These are phyloP conservation scores for Egretta garzetta DNA, from an alignment of 2,113 vertebrate species.

Conservation along the genomic window DNA sequence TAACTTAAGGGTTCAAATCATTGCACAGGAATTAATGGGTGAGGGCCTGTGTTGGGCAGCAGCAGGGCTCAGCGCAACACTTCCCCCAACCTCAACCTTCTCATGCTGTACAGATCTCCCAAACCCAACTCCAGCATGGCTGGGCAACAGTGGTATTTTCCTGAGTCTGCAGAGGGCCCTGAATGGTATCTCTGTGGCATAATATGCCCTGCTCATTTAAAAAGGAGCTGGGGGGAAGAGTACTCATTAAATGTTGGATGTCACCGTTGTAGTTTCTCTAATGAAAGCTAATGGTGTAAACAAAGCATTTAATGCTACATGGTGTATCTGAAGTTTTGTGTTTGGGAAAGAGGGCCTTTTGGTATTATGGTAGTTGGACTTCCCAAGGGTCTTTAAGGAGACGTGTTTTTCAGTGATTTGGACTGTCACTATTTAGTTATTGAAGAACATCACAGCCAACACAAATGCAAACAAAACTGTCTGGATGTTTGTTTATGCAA, in stretches of 20 bases:
- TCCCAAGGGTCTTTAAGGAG: background rate
- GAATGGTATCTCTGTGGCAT: fast-evolving
- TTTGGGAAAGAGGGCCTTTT: background rate
- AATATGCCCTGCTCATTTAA: background rate
- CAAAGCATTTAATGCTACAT: fast-evolving
- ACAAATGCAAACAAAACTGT: background rate
- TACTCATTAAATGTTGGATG: background rate
- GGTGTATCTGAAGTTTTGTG: background rate
- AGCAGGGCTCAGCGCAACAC: background rate
- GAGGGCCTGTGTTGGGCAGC: background rate
- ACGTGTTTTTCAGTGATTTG: background rate
- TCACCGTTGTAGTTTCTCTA: background rate
- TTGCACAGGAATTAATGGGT: fast-evolving
- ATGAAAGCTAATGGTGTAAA: background rate
- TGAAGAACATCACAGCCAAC: background rate
- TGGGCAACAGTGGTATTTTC: background rate
- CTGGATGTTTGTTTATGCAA: conserved; percentile 51
- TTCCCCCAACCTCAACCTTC: background rate
- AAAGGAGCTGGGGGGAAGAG: no score
- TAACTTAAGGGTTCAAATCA: background rate
- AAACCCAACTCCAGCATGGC: fast-evolving
- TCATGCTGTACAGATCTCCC: fast-evolving
- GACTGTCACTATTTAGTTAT: background rate
- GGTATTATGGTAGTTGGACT: background rate
- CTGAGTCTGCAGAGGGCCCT: background rate